A percentile compares a stretch with the other conserved stretches of the same genome.
These are phyloP conservation scores for Sylvia atricapilla DNA, from an alignment of 2,113 vertebrate species.

Conservation along the genomic window DNA sequence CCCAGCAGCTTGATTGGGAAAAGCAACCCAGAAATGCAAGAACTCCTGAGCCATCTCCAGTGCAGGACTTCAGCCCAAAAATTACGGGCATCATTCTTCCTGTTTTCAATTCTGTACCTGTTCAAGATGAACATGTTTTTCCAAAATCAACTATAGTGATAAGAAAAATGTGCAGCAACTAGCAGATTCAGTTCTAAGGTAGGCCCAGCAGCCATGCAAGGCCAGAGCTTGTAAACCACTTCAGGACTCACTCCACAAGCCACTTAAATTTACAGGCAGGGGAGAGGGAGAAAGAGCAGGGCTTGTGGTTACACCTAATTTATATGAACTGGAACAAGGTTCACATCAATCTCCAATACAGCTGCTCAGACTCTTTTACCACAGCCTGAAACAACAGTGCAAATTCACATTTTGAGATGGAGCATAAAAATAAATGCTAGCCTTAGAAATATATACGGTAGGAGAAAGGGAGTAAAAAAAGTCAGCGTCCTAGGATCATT, in stretches of 20 bases:
- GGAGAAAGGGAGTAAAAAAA: neutral
- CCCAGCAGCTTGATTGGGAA: neutral
- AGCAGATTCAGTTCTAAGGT: neutral
- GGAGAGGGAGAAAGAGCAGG: neutral
- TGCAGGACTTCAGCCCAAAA: neutral
- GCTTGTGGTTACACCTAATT: neutral
- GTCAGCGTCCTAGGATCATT: neutral
- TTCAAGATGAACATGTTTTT: neutral
- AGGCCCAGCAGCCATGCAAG: neutral
- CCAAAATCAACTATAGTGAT: constrained; percentile 4
- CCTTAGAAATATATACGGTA: neutral
- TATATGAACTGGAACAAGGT: neutral
- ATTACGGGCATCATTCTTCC: neutral
- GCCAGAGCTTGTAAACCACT: neutral
- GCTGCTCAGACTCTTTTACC: neutral
- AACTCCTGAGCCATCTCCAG: neutral
- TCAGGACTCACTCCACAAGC: neutral
- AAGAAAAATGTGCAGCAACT: neutral
- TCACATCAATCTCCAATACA: neutral
- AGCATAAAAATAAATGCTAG: neutral
- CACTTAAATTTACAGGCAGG: neutral
- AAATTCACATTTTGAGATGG: neutral
- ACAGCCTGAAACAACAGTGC: neutral
- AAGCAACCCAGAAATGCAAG: neutral
- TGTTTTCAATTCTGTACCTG: neutral